Conservation (phyloP, 2,113 vertebrate genomes). For the Crotalus tigris region DNA sequence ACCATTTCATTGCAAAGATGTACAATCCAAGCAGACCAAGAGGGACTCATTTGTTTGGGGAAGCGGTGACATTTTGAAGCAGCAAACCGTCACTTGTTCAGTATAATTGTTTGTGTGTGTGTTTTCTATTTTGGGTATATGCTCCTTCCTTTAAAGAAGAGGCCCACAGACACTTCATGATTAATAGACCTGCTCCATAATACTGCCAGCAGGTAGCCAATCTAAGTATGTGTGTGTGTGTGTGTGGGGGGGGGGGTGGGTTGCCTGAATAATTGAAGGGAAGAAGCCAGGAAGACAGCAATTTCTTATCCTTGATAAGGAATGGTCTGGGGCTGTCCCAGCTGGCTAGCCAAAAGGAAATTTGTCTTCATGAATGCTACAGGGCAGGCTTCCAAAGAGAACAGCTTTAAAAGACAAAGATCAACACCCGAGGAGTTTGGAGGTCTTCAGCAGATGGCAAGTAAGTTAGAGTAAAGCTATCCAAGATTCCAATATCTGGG, state of each 20-base stretch:
- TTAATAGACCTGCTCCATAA: constrained; percentile 57
- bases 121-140: constrained; percentile 45
- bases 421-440: not conserved
- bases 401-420: not conserved
- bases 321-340: constrained; percentile 52
- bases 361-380: constrained; percentile 15
- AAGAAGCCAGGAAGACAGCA: constrained; percentile 55
- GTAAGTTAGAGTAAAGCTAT: not conserved
- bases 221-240: not conserved
- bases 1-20: not conserved
- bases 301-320: constrained; percentile 54
- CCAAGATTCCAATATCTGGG: not conserved
- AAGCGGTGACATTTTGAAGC: constrained; percentile 16
- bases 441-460: not conserved
- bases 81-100: constrained; percentile 39
- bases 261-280: constrained; percentile 69
- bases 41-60: not conserved
- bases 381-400: not conserved
- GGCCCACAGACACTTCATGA: constrained; percentile 64
- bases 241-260: constrained; percentile 6
- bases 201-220: constrained; percentile 63
- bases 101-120: not conserved
- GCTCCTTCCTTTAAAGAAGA: constrained; percentile 1
- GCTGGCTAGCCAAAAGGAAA: constrained; percentile 45
- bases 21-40: not conserved